These are phyloP conservation scores for Heliconius aoede DNA, from an alignment of 2,888 invertebrate genomes.

Conservation along the genomic window DNA sequence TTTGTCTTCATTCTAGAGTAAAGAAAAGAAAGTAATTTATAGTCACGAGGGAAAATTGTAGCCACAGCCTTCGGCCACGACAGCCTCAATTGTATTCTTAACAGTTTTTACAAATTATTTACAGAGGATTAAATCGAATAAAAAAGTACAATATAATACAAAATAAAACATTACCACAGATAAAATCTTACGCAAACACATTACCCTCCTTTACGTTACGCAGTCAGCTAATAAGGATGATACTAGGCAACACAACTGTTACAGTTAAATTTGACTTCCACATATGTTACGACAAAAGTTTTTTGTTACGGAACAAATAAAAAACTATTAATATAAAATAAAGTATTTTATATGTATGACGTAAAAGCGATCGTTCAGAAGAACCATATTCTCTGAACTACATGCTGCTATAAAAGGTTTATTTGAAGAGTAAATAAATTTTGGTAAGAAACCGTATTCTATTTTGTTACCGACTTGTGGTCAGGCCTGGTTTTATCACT, in stretches of 20 bases:
- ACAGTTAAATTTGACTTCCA: not conserved
- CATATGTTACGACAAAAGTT: slow-evolving; percentile 21
- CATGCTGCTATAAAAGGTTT: not conserved
- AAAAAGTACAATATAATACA: too few relatives aligned
- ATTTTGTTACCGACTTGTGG: not conserved
- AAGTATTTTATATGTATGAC: slow-evolving; percentile 5
- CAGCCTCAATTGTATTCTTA: too few relatives aligned
- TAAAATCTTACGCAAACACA: too few relatives aligned
- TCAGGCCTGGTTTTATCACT: not conserved
- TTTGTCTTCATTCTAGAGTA: not conserved
- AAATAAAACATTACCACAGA: too few relatives aligned
- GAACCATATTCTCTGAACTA: slow-evolving; percentile 5
- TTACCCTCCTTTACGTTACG: not conserved
- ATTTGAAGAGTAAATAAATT: slow-evolving; percentile 2
- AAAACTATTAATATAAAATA: slow-evolving; percentile 25
- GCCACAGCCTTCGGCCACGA: too few relatives aligned
- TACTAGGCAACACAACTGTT: not conserved
- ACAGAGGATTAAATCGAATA: too few relatives aligned
- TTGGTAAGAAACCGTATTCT: not conserved
- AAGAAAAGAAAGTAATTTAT: not conserved
- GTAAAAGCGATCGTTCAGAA: slow-evolving; percentile 18
- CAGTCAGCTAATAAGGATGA: not conserved
- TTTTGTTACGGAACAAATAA: slow-evolving; percentile 10
- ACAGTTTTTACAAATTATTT: too few relatives aligned
- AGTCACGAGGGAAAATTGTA: not conserved